Conservation (phyloP, 2,888 invertebrate species). For the Conchocele bisecta region DNA sequence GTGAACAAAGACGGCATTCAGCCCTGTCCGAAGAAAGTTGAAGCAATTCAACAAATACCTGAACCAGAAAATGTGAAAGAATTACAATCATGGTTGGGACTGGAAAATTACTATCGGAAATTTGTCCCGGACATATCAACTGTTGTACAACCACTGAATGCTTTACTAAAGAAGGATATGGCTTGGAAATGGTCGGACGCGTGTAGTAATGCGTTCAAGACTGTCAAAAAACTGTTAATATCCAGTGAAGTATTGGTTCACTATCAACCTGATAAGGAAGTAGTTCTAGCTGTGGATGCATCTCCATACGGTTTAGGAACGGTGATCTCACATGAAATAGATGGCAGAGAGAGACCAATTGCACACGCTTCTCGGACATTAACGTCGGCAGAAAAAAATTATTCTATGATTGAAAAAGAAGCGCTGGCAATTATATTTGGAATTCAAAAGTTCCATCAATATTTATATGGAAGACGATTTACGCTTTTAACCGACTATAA, state of each 20-base stretch:
- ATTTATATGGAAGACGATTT: slow-evolving; percentile 31
- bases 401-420: slow-evolving; percentile 81
- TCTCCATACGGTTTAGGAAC: slow-evolving; percentile 61
- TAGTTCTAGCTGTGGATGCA: slow-evolving; percentile 58
- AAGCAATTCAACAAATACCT: slow-evolving; percentile 4
- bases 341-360: slow-evolving; percentile 80
- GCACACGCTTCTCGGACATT: slow-evolving; percentile 72
- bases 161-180: slow-evolving; percentile 14
- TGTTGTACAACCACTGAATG: slow-evolving; percentile 2
- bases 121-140: slow-evolving; percentile 29
- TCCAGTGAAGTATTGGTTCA: slow-evolving; percentile 36
- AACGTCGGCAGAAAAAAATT: slow-evolving; percentile 56
- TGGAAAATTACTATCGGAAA: slow-evolving; percentile 28
- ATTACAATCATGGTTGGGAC: slow-evolving; percentile 13
- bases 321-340: slow-evolving; percentile 70
- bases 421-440: slow-evolving; percentile 74
- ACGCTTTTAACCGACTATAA: slow-evolving; percentile 42
- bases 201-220: slow-evolving; percentile 11
- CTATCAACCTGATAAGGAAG: slow-evolving; percentile 38
- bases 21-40: slow-evolving; percentile 12
- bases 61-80: slow-evolving; percentile 21
- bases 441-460: slow-evolving; percentile 68
- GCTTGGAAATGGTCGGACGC: slow-evolving; percentile 18
- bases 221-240: slow-evolving; percentile 14
- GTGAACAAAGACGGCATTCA: slow-evolving; percentile 20